Evolutionary conservation across 2,113 vertebrate genomes (phyloP).

Genomic region (Falco punctatus): DNA sequence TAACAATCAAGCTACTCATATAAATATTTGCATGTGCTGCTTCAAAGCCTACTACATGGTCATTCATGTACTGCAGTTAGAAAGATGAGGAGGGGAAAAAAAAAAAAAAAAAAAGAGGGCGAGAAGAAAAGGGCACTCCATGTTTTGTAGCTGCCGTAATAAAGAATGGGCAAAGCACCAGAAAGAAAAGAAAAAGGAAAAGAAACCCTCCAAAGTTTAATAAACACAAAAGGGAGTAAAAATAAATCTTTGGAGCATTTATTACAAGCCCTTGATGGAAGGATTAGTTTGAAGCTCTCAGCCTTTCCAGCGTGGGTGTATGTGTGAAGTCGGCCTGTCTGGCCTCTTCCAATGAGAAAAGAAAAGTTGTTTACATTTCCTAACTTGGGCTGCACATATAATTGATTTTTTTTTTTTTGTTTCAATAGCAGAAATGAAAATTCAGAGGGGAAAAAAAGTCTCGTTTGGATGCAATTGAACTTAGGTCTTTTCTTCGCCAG

Average conservation of each 20-base stretch:
- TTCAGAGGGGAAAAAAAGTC: background rate
- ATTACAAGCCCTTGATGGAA: slow-evolving; percentile 72
- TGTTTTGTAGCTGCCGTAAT: slow-evolving; percentile 65
- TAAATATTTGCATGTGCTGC: slow-evolving; percentile 80
- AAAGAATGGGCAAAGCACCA: slow-evolving; percentile 72
- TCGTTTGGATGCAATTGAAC: slow-evolving; percentile 26
- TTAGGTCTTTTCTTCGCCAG: background rate
- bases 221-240: slow-evolving; percentile 82
- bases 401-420: slow-evolving; percentile 30
- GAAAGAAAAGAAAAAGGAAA: slow-evolving; percentile 55
- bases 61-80: slow-evolving; percentile 70
- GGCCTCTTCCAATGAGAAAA: background rate
- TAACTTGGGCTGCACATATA: slow-evolving; percentile 15
- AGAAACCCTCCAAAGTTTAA: slow-evolving; percentile 73
- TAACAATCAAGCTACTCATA: slow-evolving; percentile 66
- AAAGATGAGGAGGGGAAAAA: slow-evolving; percentile 23
- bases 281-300: slow-evolving; percentile 58
- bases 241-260: slow-evolving; percentile 81
- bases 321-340: slow-evolving; percentile 4
- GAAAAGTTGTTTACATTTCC: slow-evolving; percentile 58
- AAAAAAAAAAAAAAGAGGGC: background rate
- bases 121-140: slow-evolving; percentile 61
- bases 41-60: slow-evolving; percentile 66
- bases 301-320: slow-evolving; percentile 57
- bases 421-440: slow-evolving; percentile 46